Base-by-base conservation (phyloP, 2,888 invertebrate species). In the Drosophila affinis region DNA sequence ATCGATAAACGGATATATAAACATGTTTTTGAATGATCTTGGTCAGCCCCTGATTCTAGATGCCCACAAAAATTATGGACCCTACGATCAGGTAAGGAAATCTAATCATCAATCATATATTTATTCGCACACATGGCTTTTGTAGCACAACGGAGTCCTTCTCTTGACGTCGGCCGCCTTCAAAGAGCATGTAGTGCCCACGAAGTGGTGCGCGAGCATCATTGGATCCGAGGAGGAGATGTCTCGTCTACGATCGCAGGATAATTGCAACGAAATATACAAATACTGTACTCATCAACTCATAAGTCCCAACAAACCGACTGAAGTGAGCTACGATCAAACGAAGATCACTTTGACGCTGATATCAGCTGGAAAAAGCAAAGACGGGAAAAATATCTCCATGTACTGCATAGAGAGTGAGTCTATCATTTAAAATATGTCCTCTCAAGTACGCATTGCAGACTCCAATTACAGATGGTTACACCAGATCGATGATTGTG, bases 41-140 rank as follows among this genome's bases (percentile, higher is more conserved):
- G 87, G 79, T 0, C 86, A 87, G 39, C 82, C 82, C 0, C 29
- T 68, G 6, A 79, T 87, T 44, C 24, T 87, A n/a, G 27, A 77
- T 27, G 12, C 17, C 0, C 6, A 48, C 3, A 73, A 67, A 18
- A 48, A 9, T 0, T 82, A 87, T 48, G 63, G 68, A 0, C 55
- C 54, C 0, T 85, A 52, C 9, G 86, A 81, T 6, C 47, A 75
- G 56, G 85, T 77, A 32, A n/a, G 45, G 9, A n/a, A 1, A 6
- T 7, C 0, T 4, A 9, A 56, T 7, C 7, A 9, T 3, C 1
- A 21, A 3, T 2, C 14, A 7, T 7, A 7, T 7, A 10, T 12
- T 7, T 9, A 24, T 45, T 1, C n/a, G n/a, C 27, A 44, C 17
- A 21, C 1, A 4, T n/a, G 3, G 3, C 14, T 12, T 1, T 48